Evolutionary conservation across 1,140 invertebrate genomes (phyloP).

Genomic region (Lepidostoma basale): DNA sequence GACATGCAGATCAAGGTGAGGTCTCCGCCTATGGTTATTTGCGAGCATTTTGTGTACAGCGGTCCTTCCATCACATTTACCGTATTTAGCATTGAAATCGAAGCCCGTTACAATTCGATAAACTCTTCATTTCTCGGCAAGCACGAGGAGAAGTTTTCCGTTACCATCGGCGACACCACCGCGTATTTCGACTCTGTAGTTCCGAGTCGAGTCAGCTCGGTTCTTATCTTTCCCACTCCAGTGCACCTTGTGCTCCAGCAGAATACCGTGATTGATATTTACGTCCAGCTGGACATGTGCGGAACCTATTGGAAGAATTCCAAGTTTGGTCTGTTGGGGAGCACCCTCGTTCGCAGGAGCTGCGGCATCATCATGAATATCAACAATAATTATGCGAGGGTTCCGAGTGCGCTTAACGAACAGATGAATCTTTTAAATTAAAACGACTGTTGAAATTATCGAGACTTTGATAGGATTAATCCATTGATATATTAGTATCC

Average conservation of each 20-base stretch:
- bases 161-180: not conserved
- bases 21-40: conserved; percentile 28
- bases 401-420: too few species aligned
- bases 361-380: conserved; percentile 1
- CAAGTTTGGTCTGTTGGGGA: not conserved
- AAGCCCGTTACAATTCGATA: conserved; percentile 16
- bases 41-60: conserved; percentile 29
- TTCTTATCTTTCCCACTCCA: not conserved
- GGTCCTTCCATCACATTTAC: conserved; percentile 4
- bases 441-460: too few species aligned
- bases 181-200: conserved; percentile 3
- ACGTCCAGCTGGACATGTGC: not conserved
- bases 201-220: not conserved
- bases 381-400: conserved; percentile 12
- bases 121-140: not conserved
- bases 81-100: conserved; percentile 15
- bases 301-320: conserved; percentile 17
- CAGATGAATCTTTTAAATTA: too few species aligned
- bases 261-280: not conserved
- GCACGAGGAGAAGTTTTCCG: conserved; percentile 26
- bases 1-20: conserved; percentile 9
- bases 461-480: too few species aligned
- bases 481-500: too few species aligned
- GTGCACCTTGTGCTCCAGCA: not conserved
- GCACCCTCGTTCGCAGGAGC: not conserved